Evolutionary conservation across 2,113 vertebrate genomes (phyloP), one percentile per base, ranked within the genome.

Genomic region (Erythrolamprus reginae): DNA sequence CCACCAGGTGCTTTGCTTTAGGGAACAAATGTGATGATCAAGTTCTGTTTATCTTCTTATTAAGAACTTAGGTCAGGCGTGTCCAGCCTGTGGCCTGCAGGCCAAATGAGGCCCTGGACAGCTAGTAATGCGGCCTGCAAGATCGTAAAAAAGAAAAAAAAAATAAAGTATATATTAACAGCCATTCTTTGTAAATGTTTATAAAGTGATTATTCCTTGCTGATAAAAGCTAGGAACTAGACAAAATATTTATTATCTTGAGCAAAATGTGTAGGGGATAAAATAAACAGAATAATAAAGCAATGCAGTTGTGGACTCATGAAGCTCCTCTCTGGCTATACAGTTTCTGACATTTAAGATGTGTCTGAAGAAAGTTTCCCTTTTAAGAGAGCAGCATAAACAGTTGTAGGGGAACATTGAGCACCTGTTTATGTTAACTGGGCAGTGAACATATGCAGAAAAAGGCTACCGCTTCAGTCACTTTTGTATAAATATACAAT

Each of bases 401-500:
- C 94, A 95, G 87, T 93, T 58, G 42, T 15, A 92, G 90, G 87
- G 95, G 96, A 95, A 91, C 85, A 90, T 92, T 93, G 92, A 88
- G 89, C 91, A 94, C 92, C 91, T 96, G 95, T 96, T 96, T 96
- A 96, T 96, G 70, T 96, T 96, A 96, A 90, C 92, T 88, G 92
- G 51, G 86, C 91, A 61, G 94, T 93, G 61, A 84, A 87, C 87
- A 93, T 87, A 38, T 89, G 82, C 33, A 52, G 48, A 53, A 89
- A 58, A 93, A 90, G 93, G 90, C 86, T 88, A 84, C 77, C 84
- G 87, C 70, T 91, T 8, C 0, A 0, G 95, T 94, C 95, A 95
- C 55, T 93, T 92, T 93, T 93, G 56, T 42, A 70, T 88, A 93
- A 42, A 47, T 65, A 84, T 23, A 94, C 6, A 77, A 77, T 50